Percentiles rank a stretch among this genome's conserved stretches.
phyloP scores from a whole-genome alignment of 2,797 vertebrate species.

The Anguilla obscura region DNA sequence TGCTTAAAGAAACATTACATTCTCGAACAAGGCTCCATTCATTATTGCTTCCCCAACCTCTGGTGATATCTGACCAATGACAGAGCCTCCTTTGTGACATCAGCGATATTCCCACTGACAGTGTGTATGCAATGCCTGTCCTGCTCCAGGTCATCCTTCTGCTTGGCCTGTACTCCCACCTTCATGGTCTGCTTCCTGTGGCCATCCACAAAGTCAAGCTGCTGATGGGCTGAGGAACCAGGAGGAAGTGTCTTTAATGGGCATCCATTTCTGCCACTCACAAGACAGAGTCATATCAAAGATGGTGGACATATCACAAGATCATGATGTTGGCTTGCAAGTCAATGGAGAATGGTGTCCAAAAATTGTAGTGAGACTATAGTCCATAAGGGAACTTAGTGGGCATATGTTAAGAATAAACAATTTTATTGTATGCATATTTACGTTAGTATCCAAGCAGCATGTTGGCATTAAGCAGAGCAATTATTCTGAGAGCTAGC shows the following conservation, averaged over 20 bases:
- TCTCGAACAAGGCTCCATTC: neutral
- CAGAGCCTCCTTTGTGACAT: slow-evolving; percentile 78
- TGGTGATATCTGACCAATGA: neutral
- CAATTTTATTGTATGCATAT: too few relatives aligned
- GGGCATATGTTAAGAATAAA: too few relatives aligned
- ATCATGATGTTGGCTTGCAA: too few relatives aligned
- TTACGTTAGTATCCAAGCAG: too few relatives aligned
- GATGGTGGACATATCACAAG: too few relatives aligned
- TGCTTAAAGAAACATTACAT: neutral
- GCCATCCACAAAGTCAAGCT: slow-evolving; percentile 84
- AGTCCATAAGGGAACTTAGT: too few relatives aligned
- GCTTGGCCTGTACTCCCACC: slow-evolving; percentile 90
- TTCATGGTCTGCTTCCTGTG: slow-evolving; percentile 87
- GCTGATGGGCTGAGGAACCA: slow-evolving; percentile 72
- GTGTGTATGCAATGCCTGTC: slow-evolving; percentile 82
- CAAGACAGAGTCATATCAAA: neutral
- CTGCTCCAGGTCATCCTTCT: slow-evolving; percentile 84
- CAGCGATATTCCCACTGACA: slow-evolving; percentile 75
- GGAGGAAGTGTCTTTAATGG: neutral
- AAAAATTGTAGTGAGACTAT: neutral
- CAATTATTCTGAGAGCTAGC: too few relatives aligned
- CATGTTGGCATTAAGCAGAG: too few relatives aligned
- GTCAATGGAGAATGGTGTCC: too few relatives aligned
- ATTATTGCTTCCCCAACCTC: neutral
- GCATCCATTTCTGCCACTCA: neutral